Base-by-base conservation (phyloP, 2,113 vertebrate genomes). In the Oncorhynchus keta region DNA sequence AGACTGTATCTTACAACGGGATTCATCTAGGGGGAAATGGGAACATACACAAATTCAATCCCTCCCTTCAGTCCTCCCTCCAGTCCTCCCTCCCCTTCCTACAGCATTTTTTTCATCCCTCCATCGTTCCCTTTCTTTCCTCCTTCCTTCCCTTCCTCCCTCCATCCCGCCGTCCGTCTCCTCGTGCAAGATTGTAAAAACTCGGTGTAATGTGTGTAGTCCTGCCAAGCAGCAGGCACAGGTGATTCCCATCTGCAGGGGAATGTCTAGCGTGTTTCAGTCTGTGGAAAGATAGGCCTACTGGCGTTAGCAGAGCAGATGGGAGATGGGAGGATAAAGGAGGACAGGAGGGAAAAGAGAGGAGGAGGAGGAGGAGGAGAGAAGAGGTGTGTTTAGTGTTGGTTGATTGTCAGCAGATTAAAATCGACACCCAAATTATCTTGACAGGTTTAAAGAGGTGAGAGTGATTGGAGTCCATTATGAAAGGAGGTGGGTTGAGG, bases 361-460 rank as follows among this genome's bases (percentile, higher is more conserved):
- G 76, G 39, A 32, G 65, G 30, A 68, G 24, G 24, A 24, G 32
- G 28, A 14, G 11, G 65, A 32, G 26, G 28, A 32, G 13, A 30
- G 24, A 12, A 30, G 8, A 18, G 66, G 18, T 16, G 28, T 16
- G 14, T 57, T 57, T 22, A 68, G 70, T 59, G 28, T 77, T 68
- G 70, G 75, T 77, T 80, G 73, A 76, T 74, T 75, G 68, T 68
- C 61, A 70, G 70, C n/a, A 75, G 67, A 84, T 86, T 32, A 75
- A 87, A 83, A 73, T 57, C 24, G 64, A 18, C 64, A 69, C 76
- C 68, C 76, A 74, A 59, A 74, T 66, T 71, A 75, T 65, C 61
- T 76, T 77, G 75, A 30, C 76, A 84, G 76, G 35, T 80, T 84
- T 69, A 73, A 13, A 32, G 14, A 68, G 26, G 64, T 24, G 57